Evolutionary conservation across 2,113 vertebrate genomes (phyloP), one percentile per base, ranked within the genome.

Genomic region (Halichoeres trimaculatus): DNA sequence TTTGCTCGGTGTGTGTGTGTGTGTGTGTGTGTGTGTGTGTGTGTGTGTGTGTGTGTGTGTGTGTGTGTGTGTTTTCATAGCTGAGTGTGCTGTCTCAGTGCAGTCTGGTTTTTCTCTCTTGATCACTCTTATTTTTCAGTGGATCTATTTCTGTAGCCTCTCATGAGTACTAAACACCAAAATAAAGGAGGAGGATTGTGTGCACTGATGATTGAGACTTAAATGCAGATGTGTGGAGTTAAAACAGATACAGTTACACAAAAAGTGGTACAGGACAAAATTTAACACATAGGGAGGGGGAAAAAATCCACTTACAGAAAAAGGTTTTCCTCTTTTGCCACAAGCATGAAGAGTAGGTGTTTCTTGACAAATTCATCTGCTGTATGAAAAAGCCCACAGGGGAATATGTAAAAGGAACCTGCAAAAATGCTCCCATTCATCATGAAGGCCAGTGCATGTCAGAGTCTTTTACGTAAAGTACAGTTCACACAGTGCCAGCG

Each of bases 381-480:
- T 74, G 59, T 51, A 56, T 50, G 30, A 35, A 26, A 66, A 10
- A 69, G 20, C 36, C 55, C 56, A 59, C 13, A 7, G 10, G 73
- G 67, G 59, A 70, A 24, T 45, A 19, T 0, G 11, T 26, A 22
- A 1, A 67, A 1, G 51, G 52, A 71, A 80, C 64, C 67, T 72
- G 65, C 41, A 45, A 53, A 70, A 71, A 63, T 2, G 7, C 23
- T 48, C 52, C 20, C 35, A 81, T 79, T 78, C 48, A 83, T 78
- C 69, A 76, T 2, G 20, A 34, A 26, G 22, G 24, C 58, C 5
- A 56, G 20, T 5, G 24, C 41, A 34, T 55, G 58, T 70, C 68
- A 45, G 17, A 38, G 24, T 48, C 23, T 34, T 60, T 62, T 48
- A 58, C 63, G 34, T 61, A 41, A 74, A 55, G 35, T 52, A 13